A percentile compares a stretch with the other conserved stretches of the same genome.
Conservation (phyloP, 1,140 invertebrate species). For the Drosophila setifemur region DNA sequence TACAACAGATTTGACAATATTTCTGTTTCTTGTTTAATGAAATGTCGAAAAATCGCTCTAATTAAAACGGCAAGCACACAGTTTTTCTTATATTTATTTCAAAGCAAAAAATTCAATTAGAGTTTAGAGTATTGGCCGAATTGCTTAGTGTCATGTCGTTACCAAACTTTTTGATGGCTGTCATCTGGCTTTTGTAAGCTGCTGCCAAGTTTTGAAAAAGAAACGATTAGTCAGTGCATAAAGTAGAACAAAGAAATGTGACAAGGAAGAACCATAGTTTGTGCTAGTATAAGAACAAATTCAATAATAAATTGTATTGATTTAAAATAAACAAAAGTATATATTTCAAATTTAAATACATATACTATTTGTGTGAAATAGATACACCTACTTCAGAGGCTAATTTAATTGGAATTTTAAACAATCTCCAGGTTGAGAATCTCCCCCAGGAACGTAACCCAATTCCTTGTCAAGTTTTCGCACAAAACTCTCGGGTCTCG, state of each 20-base stretch:
- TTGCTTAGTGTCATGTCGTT: conserved; percentile 20
- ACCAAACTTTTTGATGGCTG: conserved; percentile 56
- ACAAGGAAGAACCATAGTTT: neutral
- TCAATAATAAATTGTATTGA: no score
- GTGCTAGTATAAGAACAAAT: no score
- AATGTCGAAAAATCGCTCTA: conserved; percentile 69
- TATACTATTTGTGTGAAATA: no score
- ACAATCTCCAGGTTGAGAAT: no score
- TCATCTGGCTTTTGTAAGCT: conserved; percentile 51
- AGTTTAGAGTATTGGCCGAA: conserved; percentile 18
- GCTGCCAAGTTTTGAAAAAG: conserved; percentile 27
- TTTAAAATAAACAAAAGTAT: no score
- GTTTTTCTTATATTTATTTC: no score
- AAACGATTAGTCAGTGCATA: conserved; percentile 25
- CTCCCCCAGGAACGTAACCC: conserved; percentile 6
- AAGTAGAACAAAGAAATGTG: conserved; percentile 13
- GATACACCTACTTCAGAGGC: neutral
- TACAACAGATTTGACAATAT: conserved; percentile 28
- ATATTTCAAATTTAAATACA: no score
- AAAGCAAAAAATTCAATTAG: conserved; percentile 40
- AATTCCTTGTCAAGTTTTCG: conserved; percentile 30
- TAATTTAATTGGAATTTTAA: no score
- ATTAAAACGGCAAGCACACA: conserved; percentile 67
- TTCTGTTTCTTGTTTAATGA: conserved; percentile 31
- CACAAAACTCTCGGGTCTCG: conserved; percentile 34